Evolutionary conservation across 2,113 vertebrate species (phyloP), one percentile per base, ranked within the genome.

Genomic region (Lethenteron reissneri): DNA sequence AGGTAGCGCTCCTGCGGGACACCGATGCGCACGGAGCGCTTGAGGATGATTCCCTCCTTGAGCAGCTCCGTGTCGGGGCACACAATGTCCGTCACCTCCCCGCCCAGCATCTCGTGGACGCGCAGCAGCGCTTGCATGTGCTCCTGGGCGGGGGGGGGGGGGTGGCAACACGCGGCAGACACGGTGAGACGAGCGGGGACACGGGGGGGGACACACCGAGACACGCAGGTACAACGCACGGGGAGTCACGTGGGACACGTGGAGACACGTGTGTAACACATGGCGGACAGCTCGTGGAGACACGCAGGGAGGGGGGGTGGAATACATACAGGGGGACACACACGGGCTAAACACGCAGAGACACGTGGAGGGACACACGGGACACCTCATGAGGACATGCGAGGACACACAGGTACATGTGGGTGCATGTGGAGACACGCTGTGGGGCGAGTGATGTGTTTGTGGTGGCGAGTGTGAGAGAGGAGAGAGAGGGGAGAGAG

Each of bases 61-160:
- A 86, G 78, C 58, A 86, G 76, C 60, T 81, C 75, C 1, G 84
- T 85, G 74, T 83, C 84, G 21, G 84, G 84, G 73, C 84, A 83
- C 10, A 84, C 80, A 0, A 86, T 79, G 74, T 82, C 81, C 0
- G 82, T 79, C n/a, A 83, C 81, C 25, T 71, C 74, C 0, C 84
- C 80, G 25, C 83, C 83, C 76, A 85, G 78, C 56, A 82, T 79
- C 75, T 82, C 80, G 70, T 84, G 84, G 58, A 85, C 81, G 0
- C 76, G 81, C 83, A 84, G 84, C 72, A 85, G 79, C 9, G 78
- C 81, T 77, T 85, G 83, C 76, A 84, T 79, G 58, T 81, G 77
- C 56, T 85, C 83, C 84, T 85, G 72, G 9, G 70, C n/a, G 69
- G 58, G 2, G 9, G 68, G 8, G 11, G 6, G 3, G 58, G 10